Evolutionary conservation across 2,113 vertebrate genomes (phyloP).

Genomic region (Stictonetta naevosa): DNA sequence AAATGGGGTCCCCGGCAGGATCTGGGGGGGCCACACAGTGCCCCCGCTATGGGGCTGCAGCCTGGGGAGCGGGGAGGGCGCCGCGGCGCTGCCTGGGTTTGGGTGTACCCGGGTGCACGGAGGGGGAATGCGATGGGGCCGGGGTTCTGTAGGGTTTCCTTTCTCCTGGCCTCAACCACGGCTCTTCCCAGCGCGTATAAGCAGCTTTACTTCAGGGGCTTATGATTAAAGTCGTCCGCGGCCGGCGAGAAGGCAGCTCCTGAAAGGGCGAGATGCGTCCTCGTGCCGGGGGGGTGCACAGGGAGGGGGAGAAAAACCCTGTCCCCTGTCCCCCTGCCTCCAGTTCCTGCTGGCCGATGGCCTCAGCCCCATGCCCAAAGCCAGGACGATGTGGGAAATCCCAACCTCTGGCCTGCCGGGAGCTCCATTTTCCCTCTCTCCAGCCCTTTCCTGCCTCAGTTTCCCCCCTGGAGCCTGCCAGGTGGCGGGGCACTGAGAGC

Average conservation of each 20-base stretch:
- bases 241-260: slow-evolving; percentile 3
- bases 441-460: neutral
- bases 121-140: neutral
- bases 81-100: neutral
- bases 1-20: too few species aligned
- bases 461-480: neutral
- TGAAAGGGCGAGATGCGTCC: neutral
- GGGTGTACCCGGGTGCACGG: accelerated
- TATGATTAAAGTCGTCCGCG: slow-evolving; percentile 65
- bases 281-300: neutral
- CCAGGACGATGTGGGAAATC: neutral
- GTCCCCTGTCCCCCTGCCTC: neutral
- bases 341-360: accelerated
- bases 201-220: slow-evolving; percentile 57
- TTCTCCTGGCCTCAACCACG: neutral
- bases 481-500: neutral
- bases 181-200: neutral
- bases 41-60: neutral
- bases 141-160: accelerated
- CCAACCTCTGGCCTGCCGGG: accelerated
- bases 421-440: neutral
- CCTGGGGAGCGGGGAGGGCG: neutral
- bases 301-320: neutral
- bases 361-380: neutral
- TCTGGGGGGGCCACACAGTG: too few species aligned